Evolutionary conservation across 2,888 invertebrate genomes (phyloP).

Genomic region (Hydriomena furcata): DNA sequence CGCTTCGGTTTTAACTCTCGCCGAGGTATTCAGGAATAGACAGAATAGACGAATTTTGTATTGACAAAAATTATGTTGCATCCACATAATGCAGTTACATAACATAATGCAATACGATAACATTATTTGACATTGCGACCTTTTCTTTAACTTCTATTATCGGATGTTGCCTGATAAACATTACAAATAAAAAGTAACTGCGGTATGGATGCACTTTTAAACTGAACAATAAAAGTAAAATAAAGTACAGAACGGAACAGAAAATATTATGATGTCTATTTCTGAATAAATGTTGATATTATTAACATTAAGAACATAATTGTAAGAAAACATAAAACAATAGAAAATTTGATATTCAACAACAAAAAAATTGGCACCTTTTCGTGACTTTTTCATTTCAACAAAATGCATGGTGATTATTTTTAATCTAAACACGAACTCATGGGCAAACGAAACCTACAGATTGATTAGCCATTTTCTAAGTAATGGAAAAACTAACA

Average conservation of each 20-base stretch:
- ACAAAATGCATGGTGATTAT: slow-evolving; percentile 9
- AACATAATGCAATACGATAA: no score
- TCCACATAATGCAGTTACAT: no score
- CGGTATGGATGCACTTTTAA: no score
- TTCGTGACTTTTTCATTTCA: slow-evolving; percentile 30
- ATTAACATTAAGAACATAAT: slow-evolving; percentile 2
- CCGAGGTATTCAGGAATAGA: slow-evolving; percentile 16
- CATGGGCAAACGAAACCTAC: background rate
- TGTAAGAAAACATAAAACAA: slow-evolving; percentile 7
- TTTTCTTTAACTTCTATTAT: no score
- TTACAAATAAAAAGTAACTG: no score
- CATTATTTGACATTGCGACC: no score
- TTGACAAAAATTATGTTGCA: no score
- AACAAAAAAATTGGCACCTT: slow-evolving; percentile 31
- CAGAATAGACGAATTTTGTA: background rate
- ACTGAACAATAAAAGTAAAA: no score
- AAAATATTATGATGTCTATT: slow-evolving; percentile 10
- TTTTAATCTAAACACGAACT: slow-evolving; percentile 23
- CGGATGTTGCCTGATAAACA: no score
- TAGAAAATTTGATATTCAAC: slow-evolving; percentile 4
- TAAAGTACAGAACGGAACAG: no score
- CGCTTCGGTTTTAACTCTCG: slow-evolving; percentile 54
- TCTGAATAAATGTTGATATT: slow-evolving; percentile 16
- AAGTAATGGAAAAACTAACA: background rate
- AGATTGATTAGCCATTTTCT: background rate